These are phyloP conservation scores for Acronicta aceris DNA, from an alignment of 2,888 invertebrate genomes.

Conservation along the genomic window DNA sequence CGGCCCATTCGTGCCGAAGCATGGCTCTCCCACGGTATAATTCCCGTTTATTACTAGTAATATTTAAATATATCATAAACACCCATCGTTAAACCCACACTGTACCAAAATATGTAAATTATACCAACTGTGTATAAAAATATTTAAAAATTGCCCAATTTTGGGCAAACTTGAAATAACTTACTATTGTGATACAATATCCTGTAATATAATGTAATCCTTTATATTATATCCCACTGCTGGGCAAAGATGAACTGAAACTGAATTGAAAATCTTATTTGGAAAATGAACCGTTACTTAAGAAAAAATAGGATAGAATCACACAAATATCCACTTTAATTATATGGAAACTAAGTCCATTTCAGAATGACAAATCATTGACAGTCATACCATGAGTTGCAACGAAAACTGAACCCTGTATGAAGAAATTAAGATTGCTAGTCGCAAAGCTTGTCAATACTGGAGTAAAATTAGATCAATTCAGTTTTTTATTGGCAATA, in stretches of 20 bases:
- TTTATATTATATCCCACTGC: too few relatives aligned
- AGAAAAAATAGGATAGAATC: too few relatives aligned
- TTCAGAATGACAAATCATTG: not conserved
- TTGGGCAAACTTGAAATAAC: slow-evolving; percentile 1
- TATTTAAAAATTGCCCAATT: slow-evolving; percentile 10
- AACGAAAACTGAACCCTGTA: not conserved
- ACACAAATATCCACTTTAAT: too few relatives aligned
- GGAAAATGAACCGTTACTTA: too few relatives aligned
- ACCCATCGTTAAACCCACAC: not conserved
- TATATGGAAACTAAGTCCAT: not conserved
- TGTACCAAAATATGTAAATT: not conserved
- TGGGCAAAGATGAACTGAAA: too few relatives aligned
- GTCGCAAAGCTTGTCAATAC: too few relatives aligned
- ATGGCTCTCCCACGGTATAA: too few relatives aligned
- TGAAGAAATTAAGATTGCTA: not conserved
- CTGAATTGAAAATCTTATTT: too few relatives aligned
- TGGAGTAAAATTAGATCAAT: not conserved
- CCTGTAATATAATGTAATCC: too few relatives aligned
- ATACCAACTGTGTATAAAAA: slow-evolving; percentile 16
- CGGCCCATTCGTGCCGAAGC: too few relatives aligned
- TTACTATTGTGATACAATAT: slow-evolving; percentile 16
- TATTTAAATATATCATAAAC: too few relatives aligned
- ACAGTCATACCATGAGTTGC: not conserved
- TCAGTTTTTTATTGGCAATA: slow-evolving; percentile 13
- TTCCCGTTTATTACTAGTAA: too few relatives aligned